Evolutionary conservation across 92 coral and sea anemone species (phyloP).

Genomic region (Parazoanthus darwini): DNA sequence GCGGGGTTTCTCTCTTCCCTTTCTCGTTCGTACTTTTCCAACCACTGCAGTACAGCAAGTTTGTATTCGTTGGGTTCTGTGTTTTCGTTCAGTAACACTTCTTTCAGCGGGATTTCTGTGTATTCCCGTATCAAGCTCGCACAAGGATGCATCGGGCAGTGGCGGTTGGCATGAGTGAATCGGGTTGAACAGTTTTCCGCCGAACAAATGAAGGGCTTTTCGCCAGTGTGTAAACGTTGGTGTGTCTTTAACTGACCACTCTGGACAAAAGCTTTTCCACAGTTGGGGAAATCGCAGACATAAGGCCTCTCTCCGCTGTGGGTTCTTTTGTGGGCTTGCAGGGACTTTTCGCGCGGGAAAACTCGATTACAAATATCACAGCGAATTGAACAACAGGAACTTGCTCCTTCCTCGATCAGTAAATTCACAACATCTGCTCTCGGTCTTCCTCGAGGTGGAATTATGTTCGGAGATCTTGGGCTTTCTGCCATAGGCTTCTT

Average conservation of each 20-base stretch:
- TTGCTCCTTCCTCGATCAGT: constrained; percentile 94
- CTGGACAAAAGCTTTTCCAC: constrained; percentile 98
- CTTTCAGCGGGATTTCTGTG: constrained; percentile 89
- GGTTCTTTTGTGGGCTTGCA: constrained; percentile 99
- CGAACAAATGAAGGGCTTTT: constrained; percentile 92
- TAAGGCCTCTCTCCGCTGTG: constrained; percentile 99
- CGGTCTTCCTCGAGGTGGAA: constrained; percentile 97
- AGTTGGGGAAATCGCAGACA: constrained; percentile 96
- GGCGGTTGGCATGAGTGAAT: constrained; percentile 98
- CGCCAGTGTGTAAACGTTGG: constrained; percentile 95
- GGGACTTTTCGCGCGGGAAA: constrained; percentile 99
- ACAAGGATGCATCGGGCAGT: constrained; percentile 91
- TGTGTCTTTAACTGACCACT: constrained; percentile 99
- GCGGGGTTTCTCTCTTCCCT: constrained; percentile 80
- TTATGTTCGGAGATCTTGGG: constrained; percentile 72
- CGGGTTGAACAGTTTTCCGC: constrained; percentile 88
- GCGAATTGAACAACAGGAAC: constrained; percentile 93
- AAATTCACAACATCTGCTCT: constrained; percentile 89
- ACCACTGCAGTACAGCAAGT: constrained; percentile 87
- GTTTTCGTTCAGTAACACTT: constrained; percentile 87
- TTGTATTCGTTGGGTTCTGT: constrained; percentile 94
- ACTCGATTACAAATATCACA: constrained; percentile 97
- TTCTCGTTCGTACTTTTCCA: constrained; percentile 87
- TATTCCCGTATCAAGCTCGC: constrained; percentile 81
- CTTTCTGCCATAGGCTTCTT: constrained; percentile 46